phyloP scores from a whole-genome alignment of 2,113 vertebrate species.

The Tragelaphus imberbis region DNA sequence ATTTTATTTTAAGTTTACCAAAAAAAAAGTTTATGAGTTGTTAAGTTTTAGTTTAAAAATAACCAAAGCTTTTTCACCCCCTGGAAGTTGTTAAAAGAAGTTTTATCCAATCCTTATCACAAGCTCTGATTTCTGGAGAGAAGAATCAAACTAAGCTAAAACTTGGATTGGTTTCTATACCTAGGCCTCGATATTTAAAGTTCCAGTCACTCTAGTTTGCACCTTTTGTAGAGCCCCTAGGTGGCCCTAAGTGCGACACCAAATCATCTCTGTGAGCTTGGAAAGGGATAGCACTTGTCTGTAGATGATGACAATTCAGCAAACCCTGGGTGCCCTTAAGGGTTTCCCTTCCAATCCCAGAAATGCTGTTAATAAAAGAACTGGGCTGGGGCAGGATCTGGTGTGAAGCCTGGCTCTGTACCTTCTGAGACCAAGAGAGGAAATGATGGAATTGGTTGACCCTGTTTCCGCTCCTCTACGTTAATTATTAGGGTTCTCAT shows the following conservation, averaged over 20 bases:
- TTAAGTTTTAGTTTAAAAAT: constrained; percentile 77
- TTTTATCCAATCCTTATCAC: constrained; percentile 54
- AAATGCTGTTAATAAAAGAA: not conserved
- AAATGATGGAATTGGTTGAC: constrained; percentile 54
- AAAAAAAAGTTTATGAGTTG: constrained; percentile 71
- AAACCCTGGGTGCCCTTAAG: constrained; percentile 30
- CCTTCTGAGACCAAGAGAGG: not conserved
- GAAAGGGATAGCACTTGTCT: not conserved
- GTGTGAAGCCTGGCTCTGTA: constrained; percentile 37
- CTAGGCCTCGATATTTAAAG: constrained; percentile 26
- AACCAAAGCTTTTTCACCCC: constrained; percentile 81
- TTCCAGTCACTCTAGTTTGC: not conserved
- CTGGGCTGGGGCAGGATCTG: constrained; percentile 41
- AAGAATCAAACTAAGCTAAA: constrained; percentile 41
- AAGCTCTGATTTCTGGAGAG: constrained; percentile 61
- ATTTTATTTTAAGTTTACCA: constrained; percentile 72
- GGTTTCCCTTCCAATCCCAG: constrained; percentile 31
- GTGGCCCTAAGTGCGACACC: not conserved
- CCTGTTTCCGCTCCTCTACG: constrained; percentile 43
- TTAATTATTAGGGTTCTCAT: constrained; percentile 49
- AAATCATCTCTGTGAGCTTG: constrained; percentile 30
- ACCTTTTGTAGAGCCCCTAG: constrained; percentile 4
- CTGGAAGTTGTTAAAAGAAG: constrained; percentile 78
- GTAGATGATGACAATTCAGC: constrained; percentile 7
- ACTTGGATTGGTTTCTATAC: constrained; percentile 35